A percentile compares a stretch with the other conserved stretches of the same genome.
These are phyloP conservation scores for Xiphydria camelus DNA, from an alignment of 2,888 invertebrate species.

Conservation along the genomic window DNA sequence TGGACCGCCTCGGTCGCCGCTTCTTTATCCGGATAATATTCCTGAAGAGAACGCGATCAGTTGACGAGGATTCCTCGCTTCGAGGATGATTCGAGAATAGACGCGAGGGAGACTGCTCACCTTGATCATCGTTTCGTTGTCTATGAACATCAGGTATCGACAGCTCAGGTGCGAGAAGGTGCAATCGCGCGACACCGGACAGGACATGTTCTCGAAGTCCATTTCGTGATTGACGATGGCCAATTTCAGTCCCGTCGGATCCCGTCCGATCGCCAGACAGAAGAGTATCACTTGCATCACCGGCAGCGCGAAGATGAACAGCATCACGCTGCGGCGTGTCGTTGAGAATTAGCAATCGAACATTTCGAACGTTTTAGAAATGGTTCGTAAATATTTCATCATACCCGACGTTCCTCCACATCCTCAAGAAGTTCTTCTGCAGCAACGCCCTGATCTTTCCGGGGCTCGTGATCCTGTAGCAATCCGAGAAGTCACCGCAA, in stretches of 20 bases:
- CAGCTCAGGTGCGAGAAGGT: constrained; percentile 75
- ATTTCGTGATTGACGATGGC: constrained; percentile 78
- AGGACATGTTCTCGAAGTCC: constrained; percentile 57
- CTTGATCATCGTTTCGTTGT: constrained; percentile 73
- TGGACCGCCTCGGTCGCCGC: constrained; percentile 74
- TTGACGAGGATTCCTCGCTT: neutral
- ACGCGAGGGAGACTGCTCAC: constrained; percentile 40
- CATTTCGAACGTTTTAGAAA: no score
- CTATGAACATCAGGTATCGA: constrained; percentile 76
- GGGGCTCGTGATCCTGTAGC: constrained; percentile 71
- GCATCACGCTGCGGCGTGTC: constrained; percentile 70
- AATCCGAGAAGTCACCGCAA: constrained; percentile 63
- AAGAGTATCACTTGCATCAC: constrained; percentile 93
- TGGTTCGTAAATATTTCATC: no score
- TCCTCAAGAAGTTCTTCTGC: constrained; percentile 85
- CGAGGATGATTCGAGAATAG: neutral
- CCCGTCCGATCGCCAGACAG: constrained; percentile 88
- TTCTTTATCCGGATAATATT: constrained; percentile 68
- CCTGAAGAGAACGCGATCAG: no score
- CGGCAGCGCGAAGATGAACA: constrained; percentile 92
- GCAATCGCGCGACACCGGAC: constrained; percentile 66
- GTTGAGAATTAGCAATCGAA: no score
- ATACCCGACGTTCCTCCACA: constrained; percentile 92
- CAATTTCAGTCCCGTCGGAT: constrained; percentile 79
- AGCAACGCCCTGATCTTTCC: constrained; percentile 84